Evolutionary conservation across 1,140 invertebrate species (phyloP), one percentile per base, ranked within the genome.

Genomic region (Oncopodura yosiiana): DNA sequence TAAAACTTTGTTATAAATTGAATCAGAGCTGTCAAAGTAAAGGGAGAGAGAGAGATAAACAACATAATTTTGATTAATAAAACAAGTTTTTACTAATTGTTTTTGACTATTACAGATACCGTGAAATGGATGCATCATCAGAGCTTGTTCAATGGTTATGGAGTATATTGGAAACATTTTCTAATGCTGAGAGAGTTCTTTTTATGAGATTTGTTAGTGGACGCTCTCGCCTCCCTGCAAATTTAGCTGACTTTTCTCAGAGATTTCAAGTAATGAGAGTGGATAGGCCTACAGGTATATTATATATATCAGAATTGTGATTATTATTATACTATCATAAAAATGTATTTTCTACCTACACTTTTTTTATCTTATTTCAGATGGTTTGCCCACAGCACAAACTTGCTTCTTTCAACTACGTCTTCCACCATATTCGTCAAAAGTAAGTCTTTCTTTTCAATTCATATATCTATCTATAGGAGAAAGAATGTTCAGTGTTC

Each of bases 391-490:
- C 12, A 81, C 79, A 12, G 77, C 80, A 18, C 80, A 82, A 66
- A 83, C 80, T 0, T 82, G 81, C 64, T 83, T 83, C 69, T 82
- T 82, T 66, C 81, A 82, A 68, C 67, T 83, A n/a, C 71, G 80
- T 1, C 69, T 83, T n/a, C 81, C 81, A 6, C 72, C 73, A 2
- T 83, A 82, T 67, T 76, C 74, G 26, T 77, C 73, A 60, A 67
- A 68, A 24, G 65, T 65, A 55, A 41, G 49, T 34, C 6, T 8
- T 5, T 9, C 14, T 32, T 9, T 42, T 43, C 39, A 36, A 37
- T 49, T 39, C 18, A 9, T 18, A n/a, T 19, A 18, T 49, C n/a
- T 6, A 45, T 18, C 8, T 19, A 24, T 24, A 29, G 11, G 14
- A 21, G 21, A 45, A 24, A 21, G n/a, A 14, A 27, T 14, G 21